Conservation (phyloP, 2,113 vertebrate species). For the Andinoacara biseriatus region DNA sequence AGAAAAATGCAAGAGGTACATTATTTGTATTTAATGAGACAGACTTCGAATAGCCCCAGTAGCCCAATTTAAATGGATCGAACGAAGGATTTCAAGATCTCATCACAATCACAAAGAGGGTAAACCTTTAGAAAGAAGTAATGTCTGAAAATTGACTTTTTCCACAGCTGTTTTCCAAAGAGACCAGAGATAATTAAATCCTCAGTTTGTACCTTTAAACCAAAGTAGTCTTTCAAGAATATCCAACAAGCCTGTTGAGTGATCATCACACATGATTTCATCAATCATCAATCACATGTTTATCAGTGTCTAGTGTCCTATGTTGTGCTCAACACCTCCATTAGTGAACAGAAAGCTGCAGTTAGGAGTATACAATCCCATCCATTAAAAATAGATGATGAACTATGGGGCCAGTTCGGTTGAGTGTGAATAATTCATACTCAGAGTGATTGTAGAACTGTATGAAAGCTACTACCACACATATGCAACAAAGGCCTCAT, state of each 20-base stretch:
- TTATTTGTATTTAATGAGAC: neutral
- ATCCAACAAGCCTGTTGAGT: neutral
- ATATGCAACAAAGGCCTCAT: conserved; percentile 58
- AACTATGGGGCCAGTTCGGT: conserved; percentile 63
- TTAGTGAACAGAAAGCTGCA: conserved; percentile 66
- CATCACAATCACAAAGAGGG: accelerated
- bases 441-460: conserved; percentile 36
- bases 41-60: neutral
- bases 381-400: conserved; percentile 77
- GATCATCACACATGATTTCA: conserved; percentile 23
- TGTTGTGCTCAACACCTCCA: conserved; percentile 52
- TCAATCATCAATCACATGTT: conserved; percentile 41
- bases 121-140: neutral
- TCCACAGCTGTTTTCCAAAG: conserved; percentile 14
- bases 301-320: conserved; percentile 27
- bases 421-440: conserved; percentile 78
- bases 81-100: neutral
- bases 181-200: conserved; percentile 20
- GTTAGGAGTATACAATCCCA: conserved; percentile 45
- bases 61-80: neutral
- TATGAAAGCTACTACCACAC: conserved; percentile 45
- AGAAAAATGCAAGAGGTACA: neutral
- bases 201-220: conserved; percentile 18
- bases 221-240: neutral
- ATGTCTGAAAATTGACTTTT: neutral